These are phyloP conservation scores for Argynnis bischoffii DNA, from an alignment of 2,888 invertebrate genomes.

Conservation along the genomic window DNA sequence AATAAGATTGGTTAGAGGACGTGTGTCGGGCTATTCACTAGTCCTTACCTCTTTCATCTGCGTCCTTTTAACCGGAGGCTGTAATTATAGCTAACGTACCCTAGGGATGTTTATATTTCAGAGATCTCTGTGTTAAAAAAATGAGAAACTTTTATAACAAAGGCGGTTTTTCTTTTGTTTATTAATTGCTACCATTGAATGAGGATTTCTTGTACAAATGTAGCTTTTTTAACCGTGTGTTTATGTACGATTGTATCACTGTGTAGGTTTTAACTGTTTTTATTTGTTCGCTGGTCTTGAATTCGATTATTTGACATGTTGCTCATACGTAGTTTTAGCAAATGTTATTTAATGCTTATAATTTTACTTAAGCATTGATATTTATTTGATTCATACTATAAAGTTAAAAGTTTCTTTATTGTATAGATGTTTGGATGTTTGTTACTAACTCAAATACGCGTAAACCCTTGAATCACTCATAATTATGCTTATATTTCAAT, in stretches of 20 bases:
- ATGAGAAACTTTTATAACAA: conserved; percentile 1
- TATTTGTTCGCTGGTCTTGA: not conserved
- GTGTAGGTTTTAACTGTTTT: not conserved
- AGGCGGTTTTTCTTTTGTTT: not conserved
- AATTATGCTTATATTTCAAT: no score
- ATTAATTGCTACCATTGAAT: conserved; percentile 3
- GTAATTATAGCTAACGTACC: conserved; percentile 77
- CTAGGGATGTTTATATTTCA: conserved; percentile 60
- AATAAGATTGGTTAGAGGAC: conserved; percentile 27
- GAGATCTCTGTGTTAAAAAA: conserved; percentile 48
- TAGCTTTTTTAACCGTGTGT: not conserved
- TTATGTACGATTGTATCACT: not conserved
- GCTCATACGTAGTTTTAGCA: not conserved
- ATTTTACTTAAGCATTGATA: no score
- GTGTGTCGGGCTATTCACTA: conserved; percentile 35
- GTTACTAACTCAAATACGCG: no score
- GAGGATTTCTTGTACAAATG: not conserved
- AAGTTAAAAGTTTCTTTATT: no score
- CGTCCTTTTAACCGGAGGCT: conserved; percentile 71
- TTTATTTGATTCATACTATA: no score
- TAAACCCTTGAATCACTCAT: no score
- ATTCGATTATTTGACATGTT: not conserved
- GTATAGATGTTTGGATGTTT: no score
- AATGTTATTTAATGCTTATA: no score
- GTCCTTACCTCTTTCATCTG: conserved; percentile 63